Conservation (phyloP, 2,888 invertebrate species). For the Mythimna ferrago region DNA sequence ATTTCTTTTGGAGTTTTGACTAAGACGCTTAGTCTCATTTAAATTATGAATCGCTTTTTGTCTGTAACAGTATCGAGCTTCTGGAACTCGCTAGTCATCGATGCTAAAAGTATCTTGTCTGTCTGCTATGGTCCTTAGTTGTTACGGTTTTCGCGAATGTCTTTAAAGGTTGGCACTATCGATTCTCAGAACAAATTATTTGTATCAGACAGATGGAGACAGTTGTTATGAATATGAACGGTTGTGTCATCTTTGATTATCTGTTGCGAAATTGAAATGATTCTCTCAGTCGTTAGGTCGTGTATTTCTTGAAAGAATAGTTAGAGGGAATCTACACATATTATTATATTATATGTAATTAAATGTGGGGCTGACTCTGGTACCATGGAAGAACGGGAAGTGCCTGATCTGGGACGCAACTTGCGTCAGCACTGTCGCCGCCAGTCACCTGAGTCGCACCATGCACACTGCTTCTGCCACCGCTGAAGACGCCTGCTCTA, state of each 20-base stretch:
- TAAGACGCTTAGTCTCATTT: too few species aligned
- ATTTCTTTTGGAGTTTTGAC: too few species aligned
- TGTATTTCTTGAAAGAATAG: background rate
- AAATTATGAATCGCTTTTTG: background rate
- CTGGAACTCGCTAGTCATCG: background rate
- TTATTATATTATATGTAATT: too few species aligned
- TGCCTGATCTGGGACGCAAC: too few species aligned
- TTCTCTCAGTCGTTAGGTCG: background rate
- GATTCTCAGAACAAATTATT: slow-evolving; percentile 12
- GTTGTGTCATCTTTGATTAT: background rate
- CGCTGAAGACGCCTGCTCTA: too few species aligned
- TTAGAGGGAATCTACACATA: background rate
- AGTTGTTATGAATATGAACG: background rate
- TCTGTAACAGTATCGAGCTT: background rate
- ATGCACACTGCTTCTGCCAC: too few species aligned
- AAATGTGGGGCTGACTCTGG: too few species aligned
- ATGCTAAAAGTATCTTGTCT: background rate
- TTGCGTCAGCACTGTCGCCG: too few species aligned
- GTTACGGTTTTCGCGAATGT: background rate
- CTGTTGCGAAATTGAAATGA: background rate
- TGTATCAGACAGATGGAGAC: slow-evolving; percentile 5
- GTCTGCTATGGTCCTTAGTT: background rate
- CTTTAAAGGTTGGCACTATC: background rate
- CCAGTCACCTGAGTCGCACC: too few species aligned
- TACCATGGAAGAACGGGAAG: too few species aligned